These are phyloP conservation scores for Melitaea cinxia DNA, from an alignment of 1,140 invertebrate species.

Conservation along the genomic window DNA sequence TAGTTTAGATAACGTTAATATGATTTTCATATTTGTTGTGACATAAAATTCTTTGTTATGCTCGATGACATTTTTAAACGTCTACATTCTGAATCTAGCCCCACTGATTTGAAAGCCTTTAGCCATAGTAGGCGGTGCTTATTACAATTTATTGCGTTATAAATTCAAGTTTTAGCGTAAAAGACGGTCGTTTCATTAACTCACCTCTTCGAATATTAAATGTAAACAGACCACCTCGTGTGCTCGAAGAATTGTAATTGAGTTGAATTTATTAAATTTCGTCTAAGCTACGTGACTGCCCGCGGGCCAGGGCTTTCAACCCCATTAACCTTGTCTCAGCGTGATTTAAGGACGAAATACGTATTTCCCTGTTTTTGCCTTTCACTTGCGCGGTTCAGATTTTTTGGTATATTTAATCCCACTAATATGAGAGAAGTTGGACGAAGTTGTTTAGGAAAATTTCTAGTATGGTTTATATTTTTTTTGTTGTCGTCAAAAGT, in stretches of 20 bases:
- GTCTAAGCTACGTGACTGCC: slow-evolving; percentile 65
- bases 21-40: background rate
- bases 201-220: slow-evolving; percentile 39
- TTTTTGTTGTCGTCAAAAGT: background rate
- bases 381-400: slow-evolving; percentile 53
- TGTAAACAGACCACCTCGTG: slow-evolving; percentile 44
- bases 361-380: slow-evolving; percentile 57
- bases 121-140: slow-evolving; percentile 24
- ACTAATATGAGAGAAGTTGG: slow-evolving; percentile 7
- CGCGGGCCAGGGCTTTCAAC: slow-evolving; percentile 54
- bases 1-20: too few relatives aligned
- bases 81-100: slow-evolving; percentile 7
- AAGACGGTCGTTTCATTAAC: slow-evolving; percentile 33
- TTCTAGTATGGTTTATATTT: background rate
- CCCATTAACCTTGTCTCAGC: slow-evolving; percentile 71
- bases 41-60: too few relatives aligned
- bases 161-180: slow-evolving; percentile 31
- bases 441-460: background rate
- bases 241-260: slow-evolving; percentile 49
- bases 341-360: slow-evolving; percentile 68
- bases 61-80: background rate
- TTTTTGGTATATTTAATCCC: slow-evolving; percentile 53
- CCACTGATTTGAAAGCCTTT: slow-evolving; percentile 32
- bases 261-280: slow-evolving; percentile 66
- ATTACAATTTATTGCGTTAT: slow-evolving; percentile 31